Conservation (phyloP, 2,113 vertebrate genomes). For the Campylomormyrus numenius region DNA sequence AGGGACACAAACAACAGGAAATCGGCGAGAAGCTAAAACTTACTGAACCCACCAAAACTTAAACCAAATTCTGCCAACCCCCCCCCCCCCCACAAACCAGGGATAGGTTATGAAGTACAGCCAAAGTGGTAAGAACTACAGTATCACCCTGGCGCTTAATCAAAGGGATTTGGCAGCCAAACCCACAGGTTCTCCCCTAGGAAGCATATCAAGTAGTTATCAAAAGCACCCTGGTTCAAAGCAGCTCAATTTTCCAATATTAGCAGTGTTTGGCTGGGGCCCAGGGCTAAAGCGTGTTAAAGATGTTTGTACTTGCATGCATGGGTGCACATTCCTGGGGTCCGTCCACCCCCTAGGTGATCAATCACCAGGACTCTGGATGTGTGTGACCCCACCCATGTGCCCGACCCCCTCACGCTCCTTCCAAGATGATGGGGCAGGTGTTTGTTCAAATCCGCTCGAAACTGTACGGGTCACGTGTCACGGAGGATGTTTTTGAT, state of each 20-base stretch:
- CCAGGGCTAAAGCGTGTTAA: constrained; percentile 72
- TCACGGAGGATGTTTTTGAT: constrained; percentile 30
- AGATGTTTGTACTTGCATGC: constrained; percentile 82
- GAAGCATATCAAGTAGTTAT: constrained; percentile 99
- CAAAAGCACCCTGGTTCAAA: constrained; percentile 99
- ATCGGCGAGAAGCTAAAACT: constrained; percentile 2
- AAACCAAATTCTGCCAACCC: constrained; percentile 70
- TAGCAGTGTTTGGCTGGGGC: constrained; percentile 85
- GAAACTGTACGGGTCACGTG: constrained; percentile 28
- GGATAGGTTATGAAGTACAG: constrained; percentile 72
- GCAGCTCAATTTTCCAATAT: constrained; percentile 95
- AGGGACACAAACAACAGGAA: not conserved
- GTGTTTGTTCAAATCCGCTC: constrained; percentile 36
- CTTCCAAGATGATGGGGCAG: constrained; percentile 35
- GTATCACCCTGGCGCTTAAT: constrained; percentile 94
- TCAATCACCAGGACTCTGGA: constrained; percentile 58
- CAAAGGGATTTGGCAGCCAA: constrained; percentile 97
- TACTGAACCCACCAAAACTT: constrained; percentile 70
- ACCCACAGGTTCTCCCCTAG: constrained; percentile 97
- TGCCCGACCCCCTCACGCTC: constrained; percentile 39
- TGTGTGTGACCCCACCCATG: constrained; percentile 49
- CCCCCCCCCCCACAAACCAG: constrained; percentile 52
- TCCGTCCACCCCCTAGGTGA: constrained; percentile 51
- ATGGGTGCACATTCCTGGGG: constrained; percentile 55
- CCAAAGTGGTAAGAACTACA: constrained; percentile 73